phyloP scores from a whole-genome alignment of 2,113 vertebrate genomes.

The Rhipidura dahli region DNA sequence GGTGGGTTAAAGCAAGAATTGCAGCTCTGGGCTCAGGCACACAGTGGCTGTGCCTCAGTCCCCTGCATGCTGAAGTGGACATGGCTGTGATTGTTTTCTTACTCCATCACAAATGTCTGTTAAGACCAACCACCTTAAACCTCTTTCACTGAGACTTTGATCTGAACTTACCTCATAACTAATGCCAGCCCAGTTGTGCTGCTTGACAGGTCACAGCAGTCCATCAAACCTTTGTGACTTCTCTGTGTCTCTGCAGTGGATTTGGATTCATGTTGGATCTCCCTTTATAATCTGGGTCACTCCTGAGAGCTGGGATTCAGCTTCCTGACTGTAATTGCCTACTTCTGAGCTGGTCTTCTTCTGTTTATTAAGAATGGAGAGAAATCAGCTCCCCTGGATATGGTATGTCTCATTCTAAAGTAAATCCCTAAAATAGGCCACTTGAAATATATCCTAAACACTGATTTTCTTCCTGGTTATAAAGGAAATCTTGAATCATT shows the following conservation, averaged over 20 bases:
- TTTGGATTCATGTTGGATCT: background rate
- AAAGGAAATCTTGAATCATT: background rate
- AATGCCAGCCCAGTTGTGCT: background rate
- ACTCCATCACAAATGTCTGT: background rate
- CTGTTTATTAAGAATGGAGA: background rate
- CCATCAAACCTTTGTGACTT: background rate
- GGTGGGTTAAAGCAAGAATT: background rate
- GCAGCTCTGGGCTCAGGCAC: background rate
- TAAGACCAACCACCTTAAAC: background rate
- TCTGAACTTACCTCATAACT: background rate
- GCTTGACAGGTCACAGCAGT: background rate
- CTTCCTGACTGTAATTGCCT: background rate
- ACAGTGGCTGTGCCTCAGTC: background rate
- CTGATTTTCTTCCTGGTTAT: background rate
- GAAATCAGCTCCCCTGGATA: background rate
- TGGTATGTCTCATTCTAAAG: background rate
- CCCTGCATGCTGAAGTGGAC: background rate
- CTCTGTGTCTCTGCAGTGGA: background rate
- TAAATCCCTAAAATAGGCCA: background rate
- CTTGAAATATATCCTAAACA: background rate
- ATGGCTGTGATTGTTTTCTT: background rate
- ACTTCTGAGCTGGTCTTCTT: background rate
- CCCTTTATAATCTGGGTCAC: background rate
- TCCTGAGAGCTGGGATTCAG: background rate
- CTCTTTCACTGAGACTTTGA: background rate